These are phyloP conservation scores for Caerostris extrusa DNA, from an alignment of 1,140 invertebrate species.

Conservation along the genomic window DNA sequence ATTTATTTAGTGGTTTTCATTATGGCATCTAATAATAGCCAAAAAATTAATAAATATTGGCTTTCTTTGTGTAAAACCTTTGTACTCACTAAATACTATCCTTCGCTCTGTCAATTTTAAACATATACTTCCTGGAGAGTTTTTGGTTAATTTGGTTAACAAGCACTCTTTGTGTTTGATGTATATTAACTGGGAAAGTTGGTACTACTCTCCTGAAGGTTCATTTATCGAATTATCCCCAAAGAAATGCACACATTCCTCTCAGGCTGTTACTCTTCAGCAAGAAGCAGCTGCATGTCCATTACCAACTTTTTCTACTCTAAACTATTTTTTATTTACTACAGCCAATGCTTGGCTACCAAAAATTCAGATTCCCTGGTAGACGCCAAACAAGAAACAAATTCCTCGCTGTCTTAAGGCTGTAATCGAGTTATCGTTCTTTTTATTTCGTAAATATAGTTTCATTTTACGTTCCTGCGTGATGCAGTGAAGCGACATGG, in stretches of 20 bases:
- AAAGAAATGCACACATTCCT: constrained; percentile 22
- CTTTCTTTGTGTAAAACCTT: too few relatives aligned
- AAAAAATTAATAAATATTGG: too few relatives aligned
- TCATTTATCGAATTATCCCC: constrained; percentile 11
- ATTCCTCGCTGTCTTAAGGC: constrained; percentile 60
- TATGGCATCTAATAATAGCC: too few relatives aligned
- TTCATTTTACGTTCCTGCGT: constrained; percentile 58
- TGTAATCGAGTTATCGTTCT: constrained; percentile 65
- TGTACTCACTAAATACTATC: background rate
- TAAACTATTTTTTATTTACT: constrained; percentile 59
- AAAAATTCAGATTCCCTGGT: constrained; percentile 64
- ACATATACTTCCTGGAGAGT: background rate
- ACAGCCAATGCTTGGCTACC: background rate
- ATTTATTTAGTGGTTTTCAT: too few relatives aligned
- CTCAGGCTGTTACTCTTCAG: background rate
- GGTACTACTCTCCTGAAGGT: background rate
- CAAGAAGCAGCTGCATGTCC: background rate
- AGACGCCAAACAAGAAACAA: constrained; percentile 36
- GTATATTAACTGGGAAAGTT: constrained; percentile 9
- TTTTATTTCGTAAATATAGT: constrained; percentile 61
- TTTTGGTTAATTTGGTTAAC: constrained; percentile 15
- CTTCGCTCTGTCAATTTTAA: background rate
- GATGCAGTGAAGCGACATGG: constrained; percentile 27
- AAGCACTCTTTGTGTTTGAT: background rate
- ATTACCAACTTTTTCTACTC: background rate